These are phyloP conservation scores for Drosophila bipectinata DNA, from an alignment of 1,140 invertebrate species.

Conservation along the genomic window DNA sequence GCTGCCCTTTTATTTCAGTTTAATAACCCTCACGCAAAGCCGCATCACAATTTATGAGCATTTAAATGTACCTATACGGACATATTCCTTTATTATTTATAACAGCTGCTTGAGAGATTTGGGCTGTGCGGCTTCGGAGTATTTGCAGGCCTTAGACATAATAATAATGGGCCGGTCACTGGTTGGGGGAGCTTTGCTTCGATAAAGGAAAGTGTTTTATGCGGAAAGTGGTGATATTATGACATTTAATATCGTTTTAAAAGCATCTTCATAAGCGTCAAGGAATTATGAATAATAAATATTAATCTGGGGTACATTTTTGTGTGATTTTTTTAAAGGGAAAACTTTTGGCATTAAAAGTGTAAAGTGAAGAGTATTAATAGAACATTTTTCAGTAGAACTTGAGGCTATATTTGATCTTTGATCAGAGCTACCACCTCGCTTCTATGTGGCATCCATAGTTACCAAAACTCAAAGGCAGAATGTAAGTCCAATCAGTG, in stretches of 20 bases:
- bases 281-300: not conserved
- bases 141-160: slow-evolving; percentile 42
- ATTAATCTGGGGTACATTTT: not conserved
- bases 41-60: slow-evolving; percentile 74
- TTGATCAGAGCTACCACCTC: too few relatives aligned
- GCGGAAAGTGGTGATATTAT: not conserved
- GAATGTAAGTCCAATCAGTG: not conserved
- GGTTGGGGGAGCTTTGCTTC: not conserved
- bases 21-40: slow-evolving; percentile 67
- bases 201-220: not conserved
- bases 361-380: too few relatives aligned
- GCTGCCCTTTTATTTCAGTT: slow-evolving; percentile 68
- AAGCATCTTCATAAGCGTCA: not conserved
- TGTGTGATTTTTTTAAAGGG: not conserved
- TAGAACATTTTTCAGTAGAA: too few relatives aligned
- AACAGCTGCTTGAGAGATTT: slow-evolving; percentile 70
- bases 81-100: slow-evolving; percentile 76
- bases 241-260: slow-evolving; percentile 1
- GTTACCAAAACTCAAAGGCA: slow-evolving; percentile 2
- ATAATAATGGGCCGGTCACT: slow-evolving; percentile 3
- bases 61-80: slow-evolving; percentile 63
- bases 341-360: too few relatives aligned
- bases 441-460: not conserved
- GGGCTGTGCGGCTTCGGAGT: slow-evolving; percentile 19
- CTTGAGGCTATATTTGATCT: too few relatives aligned